Evolutionary conservation across 2,888 invertebrate genomes (phyloP), one percentile per base, ranked within the genome.

Genomic region (Oligia fasciuncula): DNA sequence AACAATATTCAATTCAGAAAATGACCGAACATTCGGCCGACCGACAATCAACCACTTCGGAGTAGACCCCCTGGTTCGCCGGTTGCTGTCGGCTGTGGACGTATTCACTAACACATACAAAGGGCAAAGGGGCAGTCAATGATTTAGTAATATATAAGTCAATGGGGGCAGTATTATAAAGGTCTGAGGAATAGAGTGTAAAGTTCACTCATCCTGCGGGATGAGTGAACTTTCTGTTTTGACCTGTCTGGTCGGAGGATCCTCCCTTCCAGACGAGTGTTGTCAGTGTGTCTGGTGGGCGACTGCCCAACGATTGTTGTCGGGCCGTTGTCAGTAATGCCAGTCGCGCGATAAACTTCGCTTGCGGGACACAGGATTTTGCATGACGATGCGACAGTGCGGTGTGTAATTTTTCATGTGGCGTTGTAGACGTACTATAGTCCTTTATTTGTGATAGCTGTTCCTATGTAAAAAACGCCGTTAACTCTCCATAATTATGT

Each of bases 401-500:
- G 60, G 13, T n/a, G 60, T 4, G n/a, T 60, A n/a, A 13, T 60
- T 13, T 57, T 13, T 11, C 60, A 60, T 60, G 60, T 60, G 13
- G 60, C 60, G n/a, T 57, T 60, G 60, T n/a, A n/a, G n/a, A 60
- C 2, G n/a, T 62, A 29, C 62, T 6, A 29, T 8, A 49, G 8
- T 51, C 49, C 13, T 51, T 51, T 35, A 29, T 35, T 70, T 57
- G 9, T 11, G 11, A n/a, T n/a, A n/a, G 43, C n/a, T 62, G n/a
- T 62, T 4, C n/a, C 19, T 40, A 2, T 40, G 17, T 71, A 43
- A 71, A 40, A 71, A 65, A 62, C 19, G 2, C 54, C 13, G 40
- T 43, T 19, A 57, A 76, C 54, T 83, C 46, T 69, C 68, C 77
- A 79, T 80, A 73, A 65, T 68, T 57, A 72, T 77, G 63, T 87